Evolutionary conservation across 2,797 vertebrate genomes (phyloP), one percentile per base, ranked within the genome.

Genomic region (Melanotaenia trifasciata): DNA sequence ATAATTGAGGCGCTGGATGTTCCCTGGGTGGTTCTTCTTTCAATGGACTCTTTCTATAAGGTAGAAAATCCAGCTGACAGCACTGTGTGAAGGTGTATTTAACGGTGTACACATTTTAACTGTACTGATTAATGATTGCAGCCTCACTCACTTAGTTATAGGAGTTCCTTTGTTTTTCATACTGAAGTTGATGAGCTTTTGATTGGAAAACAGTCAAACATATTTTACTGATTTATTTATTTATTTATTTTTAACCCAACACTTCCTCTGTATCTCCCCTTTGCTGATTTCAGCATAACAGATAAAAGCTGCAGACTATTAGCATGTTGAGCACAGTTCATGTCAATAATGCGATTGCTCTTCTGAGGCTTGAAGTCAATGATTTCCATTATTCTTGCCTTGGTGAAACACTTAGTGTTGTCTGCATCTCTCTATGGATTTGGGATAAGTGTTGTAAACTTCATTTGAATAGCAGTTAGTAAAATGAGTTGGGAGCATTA

Each of bases 31-130:
- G 96, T 97, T 47, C 93, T 97, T 36, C 95, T 97, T 7, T 97
- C 96, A 67, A 97, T 97, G 96, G 96, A 97, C 80, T 97, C 96
- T 5, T 97, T 97, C 89, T 97, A 97, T 84, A 97, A 97, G 96
- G 96, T 96, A 78, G 18, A 18, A 12, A 16, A 54, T 18, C 16
- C 30, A 30, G 0, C n/a, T 26, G 11, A 35, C 36, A 30, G 24
- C 10, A 11, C 54, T 47, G 2, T 70, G 13, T 22, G 30, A 16
- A 54, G 24, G n/a, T 35, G 5, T 14, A 53, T 54, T 35, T 16
- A 67, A 64, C 18, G 36, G 11, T 68, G 24, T 62, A 16, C 2
- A 26, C 9, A 11, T 45, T 54, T 56, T 3, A n/a, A 11, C 28
- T 5, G 47, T 1, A 16, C 5, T 9, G 16, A 11, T 38, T 12